Base-by-base conservation (phyloP, 2,888 invertebrate genomes). In the Serripes groenlandicus region DNA sequence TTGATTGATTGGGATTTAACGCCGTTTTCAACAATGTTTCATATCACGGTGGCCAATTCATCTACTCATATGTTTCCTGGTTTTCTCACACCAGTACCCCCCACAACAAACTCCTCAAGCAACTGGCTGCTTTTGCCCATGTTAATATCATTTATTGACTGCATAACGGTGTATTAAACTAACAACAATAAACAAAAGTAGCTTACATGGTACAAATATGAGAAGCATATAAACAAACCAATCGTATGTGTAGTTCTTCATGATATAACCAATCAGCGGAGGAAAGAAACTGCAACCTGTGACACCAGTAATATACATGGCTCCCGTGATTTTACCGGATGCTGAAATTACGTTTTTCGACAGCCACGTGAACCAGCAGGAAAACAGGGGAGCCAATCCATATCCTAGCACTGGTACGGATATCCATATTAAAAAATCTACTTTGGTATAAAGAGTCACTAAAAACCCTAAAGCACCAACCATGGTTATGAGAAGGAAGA, bases 161-260 rank as follows among this genome's bases (percentile, higher is more conserved):
- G n/a, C n/a, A n/a, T n/a, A n/a, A n/a, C n/a, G n/a, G 34, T 34
- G 62, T 21, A 62, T 18, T 18, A 21, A 62, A 34, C n/a, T 34
- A 11, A 62, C 34, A 1, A 62, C 3, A 30, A 62, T 5, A 62
- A 62, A 62, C 34, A 34, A n/a, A 30, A 34, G 21, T 21, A 62
- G 21, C 62, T 34, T 62, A 1, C 34, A 1, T 18, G 66, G 42
- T 3, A 23, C 42, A 37, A 66, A 28, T 23, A 66, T 66, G 18
- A 66, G 42, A 42, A 66, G 26, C 23, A 66, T 28, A 66, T 66
- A 37, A 26, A 66, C 35, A n/a, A 66, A 42, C 66, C 66, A 66
- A 66, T 66, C 66, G 28, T 66, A 66, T 66, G 66, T 42, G 66
- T 66, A 66, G 1, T n/a, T 42, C 42, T 66, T 23, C 23, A 66